Conservation (phyloP, 2,113 vertebrate species). For the Albula goreensis region DNA sequence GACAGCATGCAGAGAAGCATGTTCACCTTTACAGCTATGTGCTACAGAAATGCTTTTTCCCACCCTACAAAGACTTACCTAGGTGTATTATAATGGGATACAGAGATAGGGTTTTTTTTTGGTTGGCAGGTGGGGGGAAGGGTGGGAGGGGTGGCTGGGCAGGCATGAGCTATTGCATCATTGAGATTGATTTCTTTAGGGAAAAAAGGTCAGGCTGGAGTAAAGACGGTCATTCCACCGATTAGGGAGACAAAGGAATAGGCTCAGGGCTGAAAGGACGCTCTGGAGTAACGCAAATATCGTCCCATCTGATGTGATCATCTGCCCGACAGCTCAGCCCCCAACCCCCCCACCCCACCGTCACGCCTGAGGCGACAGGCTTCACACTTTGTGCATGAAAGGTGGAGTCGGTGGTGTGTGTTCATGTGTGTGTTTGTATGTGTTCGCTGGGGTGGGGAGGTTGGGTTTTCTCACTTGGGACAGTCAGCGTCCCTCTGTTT, state of each 20-base stretch:
- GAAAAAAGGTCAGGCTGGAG: not conserved
- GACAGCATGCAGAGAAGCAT: not conserved
- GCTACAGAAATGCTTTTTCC: not conserved
- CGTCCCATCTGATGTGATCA: slow-evolving; percentile 1
- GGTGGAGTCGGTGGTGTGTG: not conserved
- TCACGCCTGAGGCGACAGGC: not conserved
- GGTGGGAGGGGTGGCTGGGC: not conserved
- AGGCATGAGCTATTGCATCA: not conserved
- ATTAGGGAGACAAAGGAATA: slow-evolving; percentile 7
- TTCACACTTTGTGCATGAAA: not conserved
- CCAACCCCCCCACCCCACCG: not conserved
- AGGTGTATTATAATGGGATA: not conserved
- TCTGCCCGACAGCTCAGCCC: not conserved
- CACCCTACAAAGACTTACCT: not conserved
- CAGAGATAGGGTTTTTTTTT: not conserved
- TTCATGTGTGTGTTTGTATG: slow-evolving; percentile 8
- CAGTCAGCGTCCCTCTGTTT: slow-evolving; percentile 38
- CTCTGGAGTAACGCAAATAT: not conserved
- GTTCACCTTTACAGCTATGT: not conserved
- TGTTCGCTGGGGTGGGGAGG: not conserved
- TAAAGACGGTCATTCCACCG: not conserved
- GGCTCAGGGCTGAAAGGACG: not conserved
- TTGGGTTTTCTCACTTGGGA: slow-evolving; percentile 19
- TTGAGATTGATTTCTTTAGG: not conserved
- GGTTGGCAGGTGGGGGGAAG: not conserved